Percentiles rank a stretch among this genome's conserved stretches.
These are phyloP conservation scores for Coenonympha glycerion DNA, from an alignment of 2,888 invertebrate genomes.

Conservation along the genomic window DNA sequence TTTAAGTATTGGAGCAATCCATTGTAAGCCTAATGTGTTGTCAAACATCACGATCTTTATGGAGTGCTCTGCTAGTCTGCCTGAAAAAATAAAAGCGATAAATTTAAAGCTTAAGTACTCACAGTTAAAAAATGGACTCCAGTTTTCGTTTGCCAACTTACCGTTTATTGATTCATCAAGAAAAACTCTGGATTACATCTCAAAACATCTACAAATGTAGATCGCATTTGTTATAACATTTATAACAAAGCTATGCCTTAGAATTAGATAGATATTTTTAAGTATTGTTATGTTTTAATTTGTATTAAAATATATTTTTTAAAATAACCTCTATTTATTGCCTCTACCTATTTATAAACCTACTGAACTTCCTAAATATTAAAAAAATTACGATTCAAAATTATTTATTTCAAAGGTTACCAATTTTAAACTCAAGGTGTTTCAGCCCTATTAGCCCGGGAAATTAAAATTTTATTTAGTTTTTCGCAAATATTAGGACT, in stretches of 20 bases:
- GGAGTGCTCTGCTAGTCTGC: background rate
- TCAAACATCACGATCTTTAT: no score
- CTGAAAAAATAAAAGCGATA: background rate
- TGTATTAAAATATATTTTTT: constrained; percentile 22
- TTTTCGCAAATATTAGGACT: no score
- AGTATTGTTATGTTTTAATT: constrained; percentile 29
- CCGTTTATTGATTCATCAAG: background rate
- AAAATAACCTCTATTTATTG: no score
- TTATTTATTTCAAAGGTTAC: no score
- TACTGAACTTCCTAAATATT: no score
- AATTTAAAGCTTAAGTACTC: background rate
- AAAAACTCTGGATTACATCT: background rate
- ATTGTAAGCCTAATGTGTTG: background rate
- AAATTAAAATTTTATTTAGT: no score
- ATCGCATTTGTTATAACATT: constrained; percentile 62
- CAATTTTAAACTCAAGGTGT: no score
- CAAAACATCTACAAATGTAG: background rate
- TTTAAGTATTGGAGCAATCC: background rate
- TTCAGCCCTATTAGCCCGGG: no score
- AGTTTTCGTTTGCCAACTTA: background rate
- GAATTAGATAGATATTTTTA: no score
- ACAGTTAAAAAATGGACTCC: background rate
- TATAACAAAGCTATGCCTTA: constrained; percentile 49
- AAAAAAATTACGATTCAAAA: no score
- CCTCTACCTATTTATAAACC: no score